Base-by-base conservation (phyloP, 2,113 vertebrate species). In the Tympanuchus pallidicinctus region DNA sequence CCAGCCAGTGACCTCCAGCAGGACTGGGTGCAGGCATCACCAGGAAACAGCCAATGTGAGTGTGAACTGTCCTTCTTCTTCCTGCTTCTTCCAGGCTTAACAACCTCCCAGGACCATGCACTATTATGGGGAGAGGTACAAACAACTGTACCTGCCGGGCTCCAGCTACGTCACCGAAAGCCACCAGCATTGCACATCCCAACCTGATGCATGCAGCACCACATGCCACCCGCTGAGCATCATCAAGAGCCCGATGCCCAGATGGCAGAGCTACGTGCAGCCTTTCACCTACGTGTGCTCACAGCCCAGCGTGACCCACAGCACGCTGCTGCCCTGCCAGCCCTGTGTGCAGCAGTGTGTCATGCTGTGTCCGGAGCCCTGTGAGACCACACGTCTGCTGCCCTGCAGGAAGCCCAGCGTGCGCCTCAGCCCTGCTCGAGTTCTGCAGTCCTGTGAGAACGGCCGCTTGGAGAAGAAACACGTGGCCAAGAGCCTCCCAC, bases 391-490 rank as follows among this genome's bases (percentile, higher is more conserved):
- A 0, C 21, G 3, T 21, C 73, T 95, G 1, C 83, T 95, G 45
- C 92, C 92, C 11, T 87, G 92, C 40, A 66, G 86, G 50, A 75
- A 60, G 70, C 28, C 74, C 36, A 13, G 42, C 2, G 9, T 82
- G 76, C 77, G 27, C 47, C 47, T 82, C 27, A 38, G 24, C 80
- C 9, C 81, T 0, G 6, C 1, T 4, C 84, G 22, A 6, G 15
- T 4, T 19, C 63, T 21, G 69, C 76, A 79, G 32, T 18, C 70
- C 6, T 64, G 59, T 0, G 43, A 71, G 22, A 54, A 3, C 3
- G 2, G 8, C 12, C 1, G 0, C 2, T 8, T 5, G 0, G 80
- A 71, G 56, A 45, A 77, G 7, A 88, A 19, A 0, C 60, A 50
- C 0, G 1, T 5, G 19, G 80, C 95, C 50, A 66, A 82, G 61